Conservation (phyloP, 1,140 invertebrate genomes). For the Andrena cerasifolii region DNA sequence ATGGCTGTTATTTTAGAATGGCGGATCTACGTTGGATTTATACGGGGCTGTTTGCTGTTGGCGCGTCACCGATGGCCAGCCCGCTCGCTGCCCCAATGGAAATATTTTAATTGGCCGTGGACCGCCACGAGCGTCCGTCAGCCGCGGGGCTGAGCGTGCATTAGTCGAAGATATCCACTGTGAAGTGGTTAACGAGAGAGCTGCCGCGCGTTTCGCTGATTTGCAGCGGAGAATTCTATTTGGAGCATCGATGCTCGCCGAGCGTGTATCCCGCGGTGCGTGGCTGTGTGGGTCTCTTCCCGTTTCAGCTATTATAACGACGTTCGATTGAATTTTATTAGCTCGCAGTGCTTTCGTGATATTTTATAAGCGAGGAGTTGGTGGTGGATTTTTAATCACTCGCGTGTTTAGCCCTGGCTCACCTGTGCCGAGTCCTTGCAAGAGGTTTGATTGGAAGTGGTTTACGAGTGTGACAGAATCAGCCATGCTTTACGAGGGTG, state of each 20-base stretch:
- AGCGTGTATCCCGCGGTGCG: neutral
- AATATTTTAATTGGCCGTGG: constrained; percentile 47
- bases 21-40: constrained; percentile 23
- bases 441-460: too few relatives aligned
- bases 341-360: too few relatives aligned
- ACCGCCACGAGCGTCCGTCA: neutral
- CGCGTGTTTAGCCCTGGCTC: too few relatives aligned
- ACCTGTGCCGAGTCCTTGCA: too few relatives aligned
- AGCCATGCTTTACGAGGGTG: too few relatives aligned
- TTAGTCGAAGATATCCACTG: neutral
- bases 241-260: neutral
- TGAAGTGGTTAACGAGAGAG: neutral
- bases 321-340: too few relatives aligned
- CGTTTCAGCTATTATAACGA: too few relatives aligned
- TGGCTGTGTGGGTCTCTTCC: too few relatives aligned
- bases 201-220: neutral
- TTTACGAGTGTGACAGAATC: too few relatives aligned
- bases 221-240: constrained; percentile 6
- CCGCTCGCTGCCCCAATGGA: neutral
- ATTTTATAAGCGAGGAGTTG: too few relatives aligned
- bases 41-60: constrained; percentile 5
- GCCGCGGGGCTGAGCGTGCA: constrained; percentile 4
- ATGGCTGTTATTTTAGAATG: constrained; percentile 41
- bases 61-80: constrained; percentile 35
- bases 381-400: too few relatives aligned